A percentile compares a stretch with the other conserved stretches of the same genome.
Conservation (phyloP, 2,888 invertebrate genomes). For the Alviniconcha strummeri region DNA sequence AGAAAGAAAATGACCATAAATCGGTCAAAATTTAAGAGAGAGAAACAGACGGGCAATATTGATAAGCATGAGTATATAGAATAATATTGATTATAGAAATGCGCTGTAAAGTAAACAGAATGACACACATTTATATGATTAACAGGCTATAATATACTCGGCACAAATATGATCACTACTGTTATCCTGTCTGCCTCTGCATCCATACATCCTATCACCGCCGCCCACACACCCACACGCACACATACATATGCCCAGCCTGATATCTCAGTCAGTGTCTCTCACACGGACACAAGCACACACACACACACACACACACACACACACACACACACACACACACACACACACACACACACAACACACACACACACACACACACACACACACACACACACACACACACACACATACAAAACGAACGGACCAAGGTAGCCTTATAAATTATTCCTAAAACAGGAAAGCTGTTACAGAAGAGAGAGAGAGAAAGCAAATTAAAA, state of each 20-base stretch:
- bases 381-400: no score
- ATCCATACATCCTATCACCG: not conserved
- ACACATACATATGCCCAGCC: not conserved
- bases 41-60: no score
- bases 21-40: no score
- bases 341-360: slow-evolving; percentile 2
- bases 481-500: no score
- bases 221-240: no score
- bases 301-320: slow-evolving; percentile 1
- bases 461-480: not conserved
- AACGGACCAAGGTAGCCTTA: not conserved
- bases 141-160: not conserved
- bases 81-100: no score
- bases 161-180: not conserved
- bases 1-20: no score
- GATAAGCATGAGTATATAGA: no score
- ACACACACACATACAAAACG: not conserved
- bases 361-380: slow-evolving; percentile 3
- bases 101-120: no score
- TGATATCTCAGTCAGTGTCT: no score
- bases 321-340: not conserved
- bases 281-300: not conserved
- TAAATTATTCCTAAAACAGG: not conserved
- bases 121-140: no score
- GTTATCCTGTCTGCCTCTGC: not conserved